These are phyloP conservation scores for Jordanella pulchra DNA, from an alignment of 2,797 vertebrate species.

Conservation along the genomic window DNA sequence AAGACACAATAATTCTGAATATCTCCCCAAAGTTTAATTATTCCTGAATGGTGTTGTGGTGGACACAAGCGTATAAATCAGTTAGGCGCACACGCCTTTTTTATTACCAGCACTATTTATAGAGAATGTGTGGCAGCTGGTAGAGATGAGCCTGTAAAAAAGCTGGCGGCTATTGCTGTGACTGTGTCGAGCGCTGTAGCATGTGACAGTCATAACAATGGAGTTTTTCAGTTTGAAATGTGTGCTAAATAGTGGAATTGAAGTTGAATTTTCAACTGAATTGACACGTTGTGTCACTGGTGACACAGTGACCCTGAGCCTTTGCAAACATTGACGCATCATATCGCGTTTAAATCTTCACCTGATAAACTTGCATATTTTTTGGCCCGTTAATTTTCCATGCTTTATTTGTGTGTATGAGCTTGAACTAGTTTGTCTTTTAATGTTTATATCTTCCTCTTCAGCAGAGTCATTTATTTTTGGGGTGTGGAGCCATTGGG, in stretches of 20 bases:
- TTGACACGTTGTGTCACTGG: conserved; percentile 14
- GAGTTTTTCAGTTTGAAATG: conserved; percentile 42
- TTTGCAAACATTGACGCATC: conserved; percentile 54
- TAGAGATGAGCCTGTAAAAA: conserved; percentile 76
- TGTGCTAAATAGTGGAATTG: conserved; percentile 24
- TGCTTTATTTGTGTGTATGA: conserved; percentile 31
- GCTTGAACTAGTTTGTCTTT: conserved; percentile 37
- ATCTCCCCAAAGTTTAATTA: conserved; percentile 79
- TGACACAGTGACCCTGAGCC: conserved; percentile 31
- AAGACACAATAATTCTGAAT: conserved; percentile 73
- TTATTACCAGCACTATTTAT: conserved; percentile 80
- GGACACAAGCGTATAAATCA: conserved; percentile 75
- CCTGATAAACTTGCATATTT: conserved; percentile 57
- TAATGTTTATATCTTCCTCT: conserved; percentile 66
- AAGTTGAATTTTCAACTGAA: conserved; percentile 23
- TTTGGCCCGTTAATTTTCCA: conserved; percentile 40
- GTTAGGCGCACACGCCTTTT: conserved; percentile 74
- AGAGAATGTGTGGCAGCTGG: conserved; percentile 77
- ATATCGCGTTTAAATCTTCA: conserved; percentile 58
- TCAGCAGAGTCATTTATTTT: conserved; percentile 74
- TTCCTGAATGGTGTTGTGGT: conserved; percentile 77
- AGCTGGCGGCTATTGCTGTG: conserved; percentile 68
- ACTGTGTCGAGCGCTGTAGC: conserved; percentile 54
- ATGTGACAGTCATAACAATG: conserved; percentile 57
- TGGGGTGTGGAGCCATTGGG: conserved; percentile 59